phyloP scores from a whole-genome alignment of 2,113 vertebrate species.

The Fregetta grallaria region DNA sequence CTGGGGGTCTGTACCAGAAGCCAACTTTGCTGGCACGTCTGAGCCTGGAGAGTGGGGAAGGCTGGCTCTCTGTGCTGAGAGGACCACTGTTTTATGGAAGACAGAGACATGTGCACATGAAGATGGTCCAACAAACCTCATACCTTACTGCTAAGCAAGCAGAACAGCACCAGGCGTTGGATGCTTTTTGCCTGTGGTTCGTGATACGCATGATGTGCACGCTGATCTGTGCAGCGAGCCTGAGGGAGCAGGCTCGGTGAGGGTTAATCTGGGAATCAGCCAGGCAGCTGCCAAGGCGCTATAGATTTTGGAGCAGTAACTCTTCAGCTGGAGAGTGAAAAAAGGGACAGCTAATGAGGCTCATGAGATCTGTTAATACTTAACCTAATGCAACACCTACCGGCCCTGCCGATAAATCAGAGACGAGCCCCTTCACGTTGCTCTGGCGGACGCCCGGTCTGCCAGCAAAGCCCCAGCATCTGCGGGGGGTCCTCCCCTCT shows the following conservation, averaged over 20 bases:
- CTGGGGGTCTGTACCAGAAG: not conserved
- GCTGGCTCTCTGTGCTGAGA: not conserved
- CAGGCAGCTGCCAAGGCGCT: conserved; percentile 55
- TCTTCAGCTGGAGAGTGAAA: conserved; percentile 42
- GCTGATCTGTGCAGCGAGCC: fast-evolving
- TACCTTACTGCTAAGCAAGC: not conserved
- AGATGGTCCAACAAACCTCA: not conserved
- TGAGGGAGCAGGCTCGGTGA: not conserved
- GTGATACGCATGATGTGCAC: fast-evolving
- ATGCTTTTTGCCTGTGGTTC: fast-evolving
- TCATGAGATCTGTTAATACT: conserved; percentile 69
- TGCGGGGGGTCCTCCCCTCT: not conserved
- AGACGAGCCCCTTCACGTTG: not conserved
- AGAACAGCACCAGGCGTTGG: not conserved
- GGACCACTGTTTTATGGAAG: not conserved
- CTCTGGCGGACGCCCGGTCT: not conserved
- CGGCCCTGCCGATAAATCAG: conserved; percentile 47
- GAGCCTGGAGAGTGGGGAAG: not conserved
- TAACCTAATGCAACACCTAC: conserved; percentile 61
- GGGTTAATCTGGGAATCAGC: conserved; percentile 40
- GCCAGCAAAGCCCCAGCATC: not conserved
- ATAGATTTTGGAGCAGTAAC: conserved; percentile 64
- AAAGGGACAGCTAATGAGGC: conserved; percentile 64
- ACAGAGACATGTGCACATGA: not conserved
- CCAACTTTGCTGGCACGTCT: not conserved